Evolutionary conservation across 2,888 invertebrate genomes (phyloP).

Genomic region (Camponotus fellah): DNA sequence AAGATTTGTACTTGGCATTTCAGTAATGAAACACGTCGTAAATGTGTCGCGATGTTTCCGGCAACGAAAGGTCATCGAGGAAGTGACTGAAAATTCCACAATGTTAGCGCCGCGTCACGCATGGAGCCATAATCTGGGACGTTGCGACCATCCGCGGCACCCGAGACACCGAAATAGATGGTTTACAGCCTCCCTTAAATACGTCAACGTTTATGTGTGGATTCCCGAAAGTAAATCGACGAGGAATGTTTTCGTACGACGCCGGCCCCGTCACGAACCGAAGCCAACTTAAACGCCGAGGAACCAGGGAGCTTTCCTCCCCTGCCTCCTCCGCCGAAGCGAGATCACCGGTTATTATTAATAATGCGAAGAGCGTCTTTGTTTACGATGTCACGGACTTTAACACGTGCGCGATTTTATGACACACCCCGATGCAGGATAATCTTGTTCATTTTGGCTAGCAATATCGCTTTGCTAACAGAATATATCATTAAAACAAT

Average conservation of each 20-base stretch:
- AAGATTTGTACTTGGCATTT: constrained; percentile 10
- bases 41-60: constrained; percentile 47
- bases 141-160: constrained; percentile 68
- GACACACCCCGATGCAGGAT: constrained; percentile 23
- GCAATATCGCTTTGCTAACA: constrained; percentile 1
- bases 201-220: constrained; percentile 85
- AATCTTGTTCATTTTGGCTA: constrained; percentile 23
- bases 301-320: constrained; percentile 50
- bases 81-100: constrained; percentile 51
- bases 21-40: constrained; percentile 34
- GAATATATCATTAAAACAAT: background rate
- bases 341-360: constrained; percentile 78
- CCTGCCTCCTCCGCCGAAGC: background rate
- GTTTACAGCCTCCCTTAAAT: constrained; percentile 85
- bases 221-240: constrained; percentile 85
- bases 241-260: constrained; percentile 85
- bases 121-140: constrained; percentile 61
- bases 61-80: constrained; percentile 53
- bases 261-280: constrained; percentile 78
- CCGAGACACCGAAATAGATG: constrained; percentile 83
- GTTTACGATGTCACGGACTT: constrained; percentile 77
- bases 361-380: constrained; percentile 77
- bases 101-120: constrained; percentile 36
- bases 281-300: constrained; percentile 82
- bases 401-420: constrained; percentile 62